Percentiles rank a stretch among this genome's conserved stretches.
These are phyloP conservation scores for Phasianus colchicus DNA, from an alignment of 2,113 vertebrate species.

Conservation along the genomic window DNA sequence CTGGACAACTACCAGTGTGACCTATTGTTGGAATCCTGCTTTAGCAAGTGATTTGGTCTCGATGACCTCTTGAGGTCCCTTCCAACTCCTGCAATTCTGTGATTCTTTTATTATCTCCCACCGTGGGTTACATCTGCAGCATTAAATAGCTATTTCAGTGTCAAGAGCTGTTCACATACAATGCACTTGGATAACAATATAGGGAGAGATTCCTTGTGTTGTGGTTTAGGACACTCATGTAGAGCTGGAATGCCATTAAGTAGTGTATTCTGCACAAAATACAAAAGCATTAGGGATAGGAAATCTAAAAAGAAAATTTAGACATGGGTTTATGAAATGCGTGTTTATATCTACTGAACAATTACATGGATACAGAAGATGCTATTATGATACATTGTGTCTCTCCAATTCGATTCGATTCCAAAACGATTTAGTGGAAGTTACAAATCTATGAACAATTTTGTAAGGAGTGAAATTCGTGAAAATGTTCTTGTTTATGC, in stretches of 20 bases:
- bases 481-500: neutral
- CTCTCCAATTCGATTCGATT: neutral
- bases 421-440: neutral
- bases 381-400: neutral
- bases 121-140: neutral
- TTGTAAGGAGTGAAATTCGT: neutral
- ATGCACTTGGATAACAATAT: neutral
- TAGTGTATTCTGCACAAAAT: neutral
- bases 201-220: neutral
- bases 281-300: neutral
- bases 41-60: too few relatives aligned
- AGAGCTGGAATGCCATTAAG: neutral
- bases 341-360: accelerated
- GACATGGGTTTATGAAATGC: neutral
- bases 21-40: too few relatives aligned
- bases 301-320: neutral
- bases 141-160: neutral
- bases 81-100: too few relatives aligned
- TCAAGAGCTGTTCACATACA: neutral
- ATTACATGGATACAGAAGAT: neutral
- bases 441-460: neutral
- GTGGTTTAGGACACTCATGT: neutral
- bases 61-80: too few relatives aligned
- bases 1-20: too few relatives aligned
- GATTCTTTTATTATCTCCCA: neutral